Evolutionary conservation across 1,140 invertebrate species (phyloP), one percentile per base, ranked within the genome.

Genomic region (Proales similis): DNA sequence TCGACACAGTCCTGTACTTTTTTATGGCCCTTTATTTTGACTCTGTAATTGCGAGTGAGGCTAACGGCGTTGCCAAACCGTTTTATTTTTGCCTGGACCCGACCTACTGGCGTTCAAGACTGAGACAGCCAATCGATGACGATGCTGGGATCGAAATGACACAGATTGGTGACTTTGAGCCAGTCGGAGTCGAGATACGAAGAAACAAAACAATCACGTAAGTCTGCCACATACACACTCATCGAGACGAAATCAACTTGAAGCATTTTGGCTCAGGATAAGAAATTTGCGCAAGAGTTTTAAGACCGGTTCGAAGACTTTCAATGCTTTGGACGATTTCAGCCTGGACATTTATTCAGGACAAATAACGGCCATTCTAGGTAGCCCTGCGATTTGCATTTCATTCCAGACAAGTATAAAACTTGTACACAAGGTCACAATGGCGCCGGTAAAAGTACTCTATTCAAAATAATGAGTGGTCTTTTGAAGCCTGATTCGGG

Each of bases 311-410:
- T 36, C 46, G 20, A 17, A 32, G 5, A 26, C 30, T 48, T 53
- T 48, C 20, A 47, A 32, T 11, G 63, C 47, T 0, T 19, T 64
- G 20, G 49, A 64, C 33, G 29, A 64, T 45, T 20, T 64, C n/a
- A 42, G 26, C 27, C 24, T 64, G 24, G 47, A 4, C 11, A 22
- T 64, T 6, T 75, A 74, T 65, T 83, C 86, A 71, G 82, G 82
- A 6, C 85, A 88, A 72, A 87, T 93, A 63, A 90, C 88, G 3
- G 84, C 84, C 4, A 57, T 57, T 42, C 75, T 93, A 36, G 89
- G n/a, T n/a, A n/a, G n/a, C n/a, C n/a, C n/a, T n/a, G n/a, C n/a
- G n/a, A n/a, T n/a, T n/a, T n/a, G n/a, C n/a, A n/a, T n/a, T n/a
- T n/a, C n/a, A n/a, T n/a, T n/a, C n/a, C n/a, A n/a, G n/a, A n/a